Evolutionary conservation across 2,888 invertebrate genomes (phyloP).

Genomic region (Andrena flavipes): DNA sequence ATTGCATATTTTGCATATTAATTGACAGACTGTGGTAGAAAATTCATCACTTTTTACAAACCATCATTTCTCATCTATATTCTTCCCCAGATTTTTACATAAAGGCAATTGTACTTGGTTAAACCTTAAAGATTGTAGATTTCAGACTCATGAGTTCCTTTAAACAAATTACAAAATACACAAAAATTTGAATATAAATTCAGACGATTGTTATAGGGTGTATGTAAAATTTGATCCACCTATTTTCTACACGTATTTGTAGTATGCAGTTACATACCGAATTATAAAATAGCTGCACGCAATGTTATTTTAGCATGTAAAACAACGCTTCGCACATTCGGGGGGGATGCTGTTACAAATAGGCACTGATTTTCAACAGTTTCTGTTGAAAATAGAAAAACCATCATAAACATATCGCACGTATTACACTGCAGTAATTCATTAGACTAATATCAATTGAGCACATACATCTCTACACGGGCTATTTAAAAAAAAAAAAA

Average conservation of each 20-base stretch:
- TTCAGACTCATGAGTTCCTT: too few species aligned
- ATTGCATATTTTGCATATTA: too few species aligned
- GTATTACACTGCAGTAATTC: slow-evolving; percentile 11
- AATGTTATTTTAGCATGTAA: slow-evolving; percentile 24
- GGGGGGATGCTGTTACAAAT: slow-evolving; percentile 11
- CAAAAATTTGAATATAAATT: too few species aligned
- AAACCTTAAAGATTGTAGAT: too few species aligned
- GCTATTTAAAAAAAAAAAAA: too few species aligned
- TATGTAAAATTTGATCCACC: neutral
- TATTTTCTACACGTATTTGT: neutral
- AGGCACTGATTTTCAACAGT: neutral
- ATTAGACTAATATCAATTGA: slow-evolving; percentile 13
- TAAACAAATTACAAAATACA: too few species aligned
- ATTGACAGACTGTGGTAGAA: too few species aligned
- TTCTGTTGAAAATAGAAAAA: slow-evolving; percentile 13
- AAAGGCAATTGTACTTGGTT: too few species aligned
- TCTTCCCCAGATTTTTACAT: too few species aligned
- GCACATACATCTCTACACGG: neutral
- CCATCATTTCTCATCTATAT: too few species aligned
- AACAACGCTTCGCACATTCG: slow-evolving; percentile 12
- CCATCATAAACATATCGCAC: slow-evolving; percentile 11
- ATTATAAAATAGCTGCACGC: slow-evolving; percentile 37
- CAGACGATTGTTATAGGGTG: neutral
- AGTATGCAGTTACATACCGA: slow-evolving; percentile 4
- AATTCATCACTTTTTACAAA: too few species aligned